A percentile compares a stretch with the other conserved stretches of the same genome.
phyloP scores from a whole-genome alignment of 2,797 vertebrate genomes.

The Argya squamiceps region DNA sequence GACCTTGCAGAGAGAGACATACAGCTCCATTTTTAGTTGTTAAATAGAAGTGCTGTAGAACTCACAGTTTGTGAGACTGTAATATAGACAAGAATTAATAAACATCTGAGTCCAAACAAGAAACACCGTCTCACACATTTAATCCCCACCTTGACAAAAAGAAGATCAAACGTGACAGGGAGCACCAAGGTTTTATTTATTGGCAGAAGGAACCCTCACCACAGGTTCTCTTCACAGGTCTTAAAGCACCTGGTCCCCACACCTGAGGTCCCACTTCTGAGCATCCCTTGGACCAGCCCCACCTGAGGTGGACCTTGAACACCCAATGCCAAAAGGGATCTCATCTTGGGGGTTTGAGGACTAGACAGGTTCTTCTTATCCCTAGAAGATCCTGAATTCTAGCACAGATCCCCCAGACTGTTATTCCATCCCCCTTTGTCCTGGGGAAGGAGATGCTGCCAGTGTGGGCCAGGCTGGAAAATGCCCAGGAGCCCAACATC shows the following conservation, averaged over 20 bases:
- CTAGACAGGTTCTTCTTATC: background rate
- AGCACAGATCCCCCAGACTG: fast-evolving
- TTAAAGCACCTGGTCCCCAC: background rate
- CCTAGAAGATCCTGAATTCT: background rate
- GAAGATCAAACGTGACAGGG: too few relatives aligned
- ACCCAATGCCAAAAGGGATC: background rate
- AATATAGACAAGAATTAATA: too few relatives aligned
- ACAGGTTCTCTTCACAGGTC: background rate
- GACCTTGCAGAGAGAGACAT: too few relatives aligned
- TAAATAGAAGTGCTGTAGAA: too few relatives aligned
- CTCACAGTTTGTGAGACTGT: too few relatives aligned
- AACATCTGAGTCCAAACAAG: too few relatives aligned
- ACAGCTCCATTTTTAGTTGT: too few relatives aligned
- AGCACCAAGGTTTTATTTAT: background rate
- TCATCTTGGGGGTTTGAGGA: background rate
- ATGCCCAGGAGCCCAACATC: background rate
- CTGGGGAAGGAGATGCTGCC: background rate
- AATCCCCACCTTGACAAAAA: too few relatives aligned
- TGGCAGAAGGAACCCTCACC: background rate
- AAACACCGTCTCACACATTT: too few relatives aligned
- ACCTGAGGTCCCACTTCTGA: background rate
- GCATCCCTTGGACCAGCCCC: background rate
- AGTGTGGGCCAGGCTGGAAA: background rate
- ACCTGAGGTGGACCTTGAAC: background rate
- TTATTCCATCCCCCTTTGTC: background rate